These are phyloP conservation scores for Strongylocentrotus purpuratus DNA, from an alignment of 35 echinoderm and acorn worm species.

Conservation along the genomic window DNA sequence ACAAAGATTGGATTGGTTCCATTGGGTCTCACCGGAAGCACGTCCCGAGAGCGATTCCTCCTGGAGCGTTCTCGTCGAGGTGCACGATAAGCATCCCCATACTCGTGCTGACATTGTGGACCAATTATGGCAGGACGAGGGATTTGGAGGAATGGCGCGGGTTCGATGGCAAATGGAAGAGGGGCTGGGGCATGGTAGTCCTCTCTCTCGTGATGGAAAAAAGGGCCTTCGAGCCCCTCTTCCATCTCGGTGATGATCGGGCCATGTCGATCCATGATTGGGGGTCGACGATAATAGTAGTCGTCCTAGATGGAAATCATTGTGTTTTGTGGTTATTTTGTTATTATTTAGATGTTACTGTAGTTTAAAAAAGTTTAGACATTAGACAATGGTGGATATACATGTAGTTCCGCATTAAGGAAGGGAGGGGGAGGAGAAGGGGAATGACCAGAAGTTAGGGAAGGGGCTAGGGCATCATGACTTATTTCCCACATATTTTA, in stretches of 20 bases:
- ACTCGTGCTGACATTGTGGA: too few species aligned
- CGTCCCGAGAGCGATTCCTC: too few species aligned
- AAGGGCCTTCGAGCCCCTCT: not conserved
- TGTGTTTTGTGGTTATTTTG: too few species aligned
- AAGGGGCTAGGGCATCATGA: not conserved
- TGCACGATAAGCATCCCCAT: too few species aligned
- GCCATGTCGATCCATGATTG: not conserved
- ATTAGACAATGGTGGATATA: too few species aligned
- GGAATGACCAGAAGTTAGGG: not conserved
- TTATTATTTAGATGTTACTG: not conserved
- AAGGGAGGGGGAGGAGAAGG: too few species aligned
- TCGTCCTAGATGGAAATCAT: not conserved
- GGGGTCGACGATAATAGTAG: not conserved
- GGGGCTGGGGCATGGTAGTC: not conserved
- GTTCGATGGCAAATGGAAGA: not conserved
- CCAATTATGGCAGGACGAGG: too few species aligned
- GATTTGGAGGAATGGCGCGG: too few species aligned
- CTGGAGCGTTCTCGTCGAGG: too few species aligned
- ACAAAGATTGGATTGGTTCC: too few species aligned
- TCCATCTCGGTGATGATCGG: not conserved
- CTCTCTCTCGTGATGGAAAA: not conserved
- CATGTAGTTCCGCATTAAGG: not conserved
- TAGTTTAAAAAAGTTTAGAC: not conserved
- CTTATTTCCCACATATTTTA: not conserved
- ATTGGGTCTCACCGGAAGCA: too few species aligned